These are phyloP conservation scores for Drosophila auraria DNA, from an alignment of 1,140 invertebrate species.

Conservation along the genomic window DNA sequence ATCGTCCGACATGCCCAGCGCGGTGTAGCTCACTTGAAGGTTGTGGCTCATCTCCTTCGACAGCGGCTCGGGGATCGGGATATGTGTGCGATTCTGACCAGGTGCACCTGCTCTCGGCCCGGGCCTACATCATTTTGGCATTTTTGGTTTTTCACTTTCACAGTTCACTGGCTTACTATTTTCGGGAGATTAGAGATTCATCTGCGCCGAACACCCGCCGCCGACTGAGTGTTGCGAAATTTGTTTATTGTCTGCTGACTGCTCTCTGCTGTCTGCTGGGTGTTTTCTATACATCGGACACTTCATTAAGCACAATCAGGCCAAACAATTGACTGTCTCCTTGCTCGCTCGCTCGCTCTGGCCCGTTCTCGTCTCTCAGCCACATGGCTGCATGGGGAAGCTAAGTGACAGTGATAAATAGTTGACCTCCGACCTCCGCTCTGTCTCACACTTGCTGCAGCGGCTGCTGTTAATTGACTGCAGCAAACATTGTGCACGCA, in stretches of 20 bases:
- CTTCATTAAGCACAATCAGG: slow-evolving; percentile 76
- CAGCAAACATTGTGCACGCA: slow-evolving; percentile 37
- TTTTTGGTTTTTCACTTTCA: slow-evolving; percentile 13
- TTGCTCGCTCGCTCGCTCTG: not conserved
- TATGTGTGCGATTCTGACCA: slow-evolving; percentile 55
- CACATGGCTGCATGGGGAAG: slow-evolving; percentile 8
- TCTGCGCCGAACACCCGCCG: slow-evolving; percentile 15
- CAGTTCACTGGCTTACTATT: slow-evolving; percentile 12
- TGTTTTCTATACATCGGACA: slow-evolving; percentile 30
- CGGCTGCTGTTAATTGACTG: slow-evolving; percentile 38
- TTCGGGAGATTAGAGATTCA: slow-evolving; percentile 15
- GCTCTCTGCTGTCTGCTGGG: not conserved
- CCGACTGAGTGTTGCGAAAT: slow-evolving; percentile 23
- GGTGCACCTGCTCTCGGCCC: not conserved
- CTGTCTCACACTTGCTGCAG: slow-evolving; percentile 12
- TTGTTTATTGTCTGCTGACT: slow-evolving; percentile 18
- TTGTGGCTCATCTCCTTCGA: slow-evolving; percentile 79
- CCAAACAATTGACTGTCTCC: slow-evolving; percentile 56
- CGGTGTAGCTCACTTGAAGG: slow-evolving; percentile 84
- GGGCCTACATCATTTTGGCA: slow-evolving; percentile 33
- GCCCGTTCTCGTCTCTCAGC: slow-evolving; percentile 10
- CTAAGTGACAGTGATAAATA: slow-evolving; percentile 72
- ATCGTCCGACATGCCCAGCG: slow-evolving; percentile 84
- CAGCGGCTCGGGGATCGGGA: slow-evolving; percentile 24
- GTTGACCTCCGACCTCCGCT: slow-evolving; percentile 17